Conservation (phyloP, 1,140 invertebrate species). For the Drosophila erecta region DNA sequence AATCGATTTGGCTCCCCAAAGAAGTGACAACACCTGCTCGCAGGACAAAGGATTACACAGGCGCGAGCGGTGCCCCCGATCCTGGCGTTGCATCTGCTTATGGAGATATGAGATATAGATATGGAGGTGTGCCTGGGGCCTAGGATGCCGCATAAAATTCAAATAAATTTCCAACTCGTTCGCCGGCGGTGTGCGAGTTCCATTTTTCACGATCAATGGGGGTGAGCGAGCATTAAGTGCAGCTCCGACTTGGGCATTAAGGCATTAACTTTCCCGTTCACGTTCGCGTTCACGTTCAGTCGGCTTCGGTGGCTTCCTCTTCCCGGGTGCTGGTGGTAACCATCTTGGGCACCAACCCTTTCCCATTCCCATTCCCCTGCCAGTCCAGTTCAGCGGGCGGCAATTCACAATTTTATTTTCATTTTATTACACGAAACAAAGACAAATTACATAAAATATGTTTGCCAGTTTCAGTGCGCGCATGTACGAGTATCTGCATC, state of each 20-base stretch:
- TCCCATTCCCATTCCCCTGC: neutral
- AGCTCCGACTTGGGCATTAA: slow-evolving; percentile 1
- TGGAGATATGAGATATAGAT: slow-evolving; percentile 15
- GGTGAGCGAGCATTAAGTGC: slow-evolving; percentile 58
- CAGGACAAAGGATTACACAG: slow-evolving; percentile 49
- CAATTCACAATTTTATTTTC: slow-evolving; percentile 78
- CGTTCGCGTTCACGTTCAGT: slow-evolving; percentile 25
- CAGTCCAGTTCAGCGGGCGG: slow-evolving; percentile 28
- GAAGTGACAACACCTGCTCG: slow-evolving; percentile 33
- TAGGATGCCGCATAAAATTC: slow-evolving; percentile 75
- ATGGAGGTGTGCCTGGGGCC: slow-evolving; percentile 11
- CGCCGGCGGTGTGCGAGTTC: slow-evolving; percentile 50
- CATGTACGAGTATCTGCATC: slow-evolving; percentile 43
- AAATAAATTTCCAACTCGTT: slow-evolving; percentile 83
- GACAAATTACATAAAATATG: slow-evolving; percentile 84
- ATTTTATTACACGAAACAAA: slow-evolving; percentile 83
- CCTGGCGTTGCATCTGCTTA: slow-evolving; percentile 28
- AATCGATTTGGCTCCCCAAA: slow-evolving; percentile 29
- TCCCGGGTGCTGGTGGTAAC: slow-evolving; percentile 26
- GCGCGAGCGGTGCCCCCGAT: neutral
- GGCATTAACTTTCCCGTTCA: slow-evolving; percentile 46
- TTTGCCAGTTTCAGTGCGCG: slow-evolving; percentile 20
- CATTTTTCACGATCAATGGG: slow-evolving; percentile 72
- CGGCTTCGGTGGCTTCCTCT: slow-evolving; percentile 43
- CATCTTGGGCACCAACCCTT: slow-evolving; percentile 12